These are phyloP conservation scores for Pterocles gutturalis DNA, from an alignment of 2,113 vertebrate species.

Conservation along the genomic window DNA sequence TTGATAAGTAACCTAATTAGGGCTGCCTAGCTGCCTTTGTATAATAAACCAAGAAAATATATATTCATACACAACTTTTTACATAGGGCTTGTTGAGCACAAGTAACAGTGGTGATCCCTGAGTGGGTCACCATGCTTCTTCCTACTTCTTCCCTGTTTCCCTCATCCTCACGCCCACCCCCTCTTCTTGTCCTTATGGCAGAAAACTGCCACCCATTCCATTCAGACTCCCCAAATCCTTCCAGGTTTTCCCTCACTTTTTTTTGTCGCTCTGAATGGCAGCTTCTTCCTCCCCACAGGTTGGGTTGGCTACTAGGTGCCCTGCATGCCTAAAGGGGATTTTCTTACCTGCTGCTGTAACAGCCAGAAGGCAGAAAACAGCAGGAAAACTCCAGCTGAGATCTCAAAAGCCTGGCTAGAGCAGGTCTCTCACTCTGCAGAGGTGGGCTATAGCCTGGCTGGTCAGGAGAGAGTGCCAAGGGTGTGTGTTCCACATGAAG, in stretches of 20 bases:
- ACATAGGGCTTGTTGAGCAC: accelerated
- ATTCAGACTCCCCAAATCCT: background rate
- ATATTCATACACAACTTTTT: accelerated
- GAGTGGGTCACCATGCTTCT: background rate
- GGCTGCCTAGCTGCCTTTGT: background rate
- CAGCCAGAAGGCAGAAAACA: background rate
- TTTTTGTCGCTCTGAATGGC: background rate
- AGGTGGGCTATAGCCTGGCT: background rate
- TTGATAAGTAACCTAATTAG: background rate
- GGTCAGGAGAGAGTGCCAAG: accelerated
- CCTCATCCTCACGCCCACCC: background rate
- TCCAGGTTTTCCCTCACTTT: background rate
- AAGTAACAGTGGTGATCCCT: accelerated
- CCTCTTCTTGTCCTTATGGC: background rate
- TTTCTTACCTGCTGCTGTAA: background rate
- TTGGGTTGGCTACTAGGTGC: background rate
- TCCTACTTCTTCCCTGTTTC: background rate
- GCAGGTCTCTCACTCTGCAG: accelerated
- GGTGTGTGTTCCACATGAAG: accelerated
- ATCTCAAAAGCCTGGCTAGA: background rate
- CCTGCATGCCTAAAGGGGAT: accelerated
- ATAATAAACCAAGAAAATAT: accelerated
- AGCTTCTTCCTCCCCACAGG: accelerated
- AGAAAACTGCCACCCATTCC: background rate
- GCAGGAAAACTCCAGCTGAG: background rate